These are phyloP conservation scores for Danio aesculapii DNA, from an alignment of 2,797 vertebrate genomes.

Conservation along the genomic window DNA sequence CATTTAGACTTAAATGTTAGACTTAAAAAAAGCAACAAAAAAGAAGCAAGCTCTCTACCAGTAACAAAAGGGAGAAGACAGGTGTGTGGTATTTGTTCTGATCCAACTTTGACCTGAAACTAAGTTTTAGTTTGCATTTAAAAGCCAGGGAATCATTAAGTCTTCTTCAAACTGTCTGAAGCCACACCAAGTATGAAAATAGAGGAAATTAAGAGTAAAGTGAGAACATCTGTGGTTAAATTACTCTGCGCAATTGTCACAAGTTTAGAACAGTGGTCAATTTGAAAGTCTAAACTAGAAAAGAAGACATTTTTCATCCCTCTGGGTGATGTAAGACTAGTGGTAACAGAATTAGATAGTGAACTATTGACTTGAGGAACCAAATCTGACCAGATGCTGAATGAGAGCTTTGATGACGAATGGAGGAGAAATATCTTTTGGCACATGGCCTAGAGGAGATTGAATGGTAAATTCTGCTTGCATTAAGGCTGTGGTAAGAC, in stretches of 20 bases:
- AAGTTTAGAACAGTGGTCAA: slow-evolving; percentile 45
- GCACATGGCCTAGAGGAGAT: slow-evolving; percentile 67
- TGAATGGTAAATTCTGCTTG: slow-evolving; percentile 78
- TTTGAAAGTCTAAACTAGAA: slow-evolving; percentile 41
- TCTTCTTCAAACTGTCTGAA: neutral
- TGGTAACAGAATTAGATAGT: slow-evolving; percentile 53
- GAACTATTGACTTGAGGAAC: slow-evolving; percentile 28
- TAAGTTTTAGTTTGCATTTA: slow-evolving; percentile 3
- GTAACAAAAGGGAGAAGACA: neutral
- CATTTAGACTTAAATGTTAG: slow-evolving; percentile 4
- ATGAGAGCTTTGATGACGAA: slow-evolving; percentile 58
- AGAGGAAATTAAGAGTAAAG: slow-evolving; percentile 47
- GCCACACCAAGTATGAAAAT: slow-evolving; percentile 14
- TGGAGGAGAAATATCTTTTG: slow-evolving; percentile 63
- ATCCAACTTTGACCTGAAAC: neutral
- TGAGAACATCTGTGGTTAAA: slow-evolving; percentile 46
- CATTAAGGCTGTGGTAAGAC: slow-evolving; percentile 74
- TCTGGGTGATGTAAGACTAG: slow-evolving; percentile 31
- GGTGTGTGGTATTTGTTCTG: slow-evolving; percentile 12
- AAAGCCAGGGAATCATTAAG: slow-evolving; percentile 1
- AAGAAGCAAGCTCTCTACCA: slow-evolving; percentile 9
- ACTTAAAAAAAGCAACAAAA: slow-evolving; percentile 4
- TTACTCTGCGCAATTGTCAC: slow-evolving; percentile 46
- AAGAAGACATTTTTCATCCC: slow-evolving; percentile 6
- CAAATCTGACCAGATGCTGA: slow-evolving; percentile 52